phyloP scores from a whole-genome alignment of 2,888 invertebrate genomes.

The Cotesia congregata region DNA sequence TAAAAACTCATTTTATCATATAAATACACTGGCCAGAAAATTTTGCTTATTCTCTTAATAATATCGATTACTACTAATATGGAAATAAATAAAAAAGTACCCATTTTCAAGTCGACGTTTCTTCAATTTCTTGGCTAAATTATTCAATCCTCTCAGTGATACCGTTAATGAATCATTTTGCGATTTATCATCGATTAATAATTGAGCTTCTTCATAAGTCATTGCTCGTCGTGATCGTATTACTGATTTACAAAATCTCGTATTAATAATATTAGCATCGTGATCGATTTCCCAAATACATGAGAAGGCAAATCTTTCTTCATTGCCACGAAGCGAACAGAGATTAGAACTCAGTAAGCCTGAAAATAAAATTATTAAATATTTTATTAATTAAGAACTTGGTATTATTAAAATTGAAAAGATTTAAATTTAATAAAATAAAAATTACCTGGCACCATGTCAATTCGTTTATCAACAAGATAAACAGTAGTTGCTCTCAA shows the following conservation, averaged over 20 bases:
- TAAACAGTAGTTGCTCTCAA: slow-evolving; percentile 97
- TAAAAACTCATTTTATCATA: too few species aligned
- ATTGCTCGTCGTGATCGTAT: slow-evolving; percentile 92
- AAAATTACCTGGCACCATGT: slow-evolving; percentile 80
- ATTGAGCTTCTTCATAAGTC: slow-evolving; percentile 97
- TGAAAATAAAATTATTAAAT: slow-evolving; percentile 52
- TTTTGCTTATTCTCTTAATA: too few species aligned
- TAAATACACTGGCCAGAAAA: too few species aligned
- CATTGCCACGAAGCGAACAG: slow-evolving; percentile 92
- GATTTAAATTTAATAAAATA: neutral
- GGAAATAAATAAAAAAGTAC: slow-evolving; percentile 64
- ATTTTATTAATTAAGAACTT: neutral
- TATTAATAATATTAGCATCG: slow-evolving; percentile 84
- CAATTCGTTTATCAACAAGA: slow-evolving; percentile 91
- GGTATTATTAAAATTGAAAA: neutral
- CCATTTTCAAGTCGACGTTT: slow-evolving; percentile 87
- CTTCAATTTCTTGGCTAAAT: slow-evolving; percentile 92
- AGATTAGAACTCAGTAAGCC: slow-evolving; percentile 94
- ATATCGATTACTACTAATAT: too few species aligned
- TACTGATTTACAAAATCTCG: slow-evolving; percentile 92
- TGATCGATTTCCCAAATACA: slow-evolving; percentile 94
- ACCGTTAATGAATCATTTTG: slow-evolving; percentile 81
- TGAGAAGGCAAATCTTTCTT: slow-evolving; percentile 95
- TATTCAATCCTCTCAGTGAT: slow-evolving; percentile 86
- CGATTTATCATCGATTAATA: slow-evolving; percentile 87